Conservation (phyloP, 2,888 invertebrate species). For the Saturnia japonica region DNA sequence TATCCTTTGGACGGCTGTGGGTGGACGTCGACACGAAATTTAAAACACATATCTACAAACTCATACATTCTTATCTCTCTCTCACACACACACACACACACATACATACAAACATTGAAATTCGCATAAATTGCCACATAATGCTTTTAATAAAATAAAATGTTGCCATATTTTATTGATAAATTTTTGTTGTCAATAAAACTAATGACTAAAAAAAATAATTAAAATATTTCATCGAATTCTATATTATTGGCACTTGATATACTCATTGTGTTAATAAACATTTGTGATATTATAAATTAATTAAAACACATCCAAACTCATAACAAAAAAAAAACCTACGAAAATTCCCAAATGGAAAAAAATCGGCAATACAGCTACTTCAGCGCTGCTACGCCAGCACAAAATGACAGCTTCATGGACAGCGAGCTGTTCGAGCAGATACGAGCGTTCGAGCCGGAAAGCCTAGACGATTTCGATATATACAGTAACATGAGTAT, state of each 20-base stretch:
- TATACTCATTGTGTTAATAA: not conserved
- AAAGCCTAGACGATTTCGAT: slow-evolving; percentile 67
- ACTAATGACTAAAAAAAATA: too few species aligned
- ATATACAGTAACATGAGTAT: slow-evolving; percentile 63
- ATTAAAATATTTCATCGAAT: too few species aligned
- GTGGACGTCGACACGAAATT: slow-evolving; percentile 31
- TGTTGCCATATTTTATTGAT: not conserved
- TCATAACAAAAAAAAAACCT: not conserved
- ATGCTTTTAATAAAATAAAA: not conserved
- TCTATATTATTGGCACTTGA: too few species aligned
- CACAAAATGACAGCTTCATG: slow-evolving; percentile 67
- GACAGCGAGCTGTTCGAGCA: slow-evolving; percentile 74
- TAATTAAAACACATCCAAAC: not conserved
- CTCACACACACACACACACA: not conserved
- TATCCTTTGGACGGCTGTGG: slow-evolving; percentile 34
- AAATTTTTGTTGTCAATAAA: too few species aligned
- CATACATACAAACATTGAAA: not conserved
- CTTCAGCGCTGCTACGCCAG: slow-evolving; percentile 67
- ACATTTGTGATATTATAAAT: not conserved
- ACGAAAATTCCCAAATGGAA: not conserved
- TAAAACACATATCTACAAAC: slow-evolving; percentile 21
- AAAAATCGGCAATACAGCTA: slow-evolving; percentile 50
- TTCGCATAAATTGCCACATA: not conserved
- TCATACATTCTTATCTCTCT: not conserved
- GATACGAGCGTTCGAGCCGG: slow-evolving; percentile 69